Evolutionary conservation across 2,797 vertebrate genomes (phyloP), one percentile per base, ranked within the genome.

Genomic region (Arctocebus calabarensis): DNA sequence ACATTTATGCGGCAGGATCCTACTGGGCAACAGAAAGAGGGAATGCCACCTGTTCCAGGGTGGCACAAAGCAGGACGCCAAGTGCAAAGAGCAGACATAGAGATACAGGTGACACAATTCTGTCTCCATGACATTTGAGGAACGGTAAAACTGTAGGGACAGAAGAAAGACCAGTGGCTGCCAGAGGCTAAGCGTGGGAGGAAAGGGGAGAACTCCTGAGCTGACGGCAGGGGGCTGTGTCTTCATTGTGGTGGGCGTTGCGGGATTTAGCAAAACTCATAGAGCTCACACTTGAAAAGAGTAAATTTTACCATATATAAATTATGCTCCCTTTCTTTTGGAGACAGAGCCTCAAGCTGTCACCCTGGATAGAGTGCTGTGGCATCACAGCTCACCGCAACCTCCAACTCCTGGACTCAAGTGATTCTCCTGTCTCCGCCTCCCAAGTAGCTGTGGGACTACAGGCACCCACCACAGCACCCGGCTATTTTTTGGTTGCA

Each of bases 91-190:
- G 68, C 23, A 7, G 71, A 20, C 6, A 0, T 0, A 0, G 29
- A 29, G 40, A 4, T 0, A 0, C 0, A 2, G 1, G 7, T 7
- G 70, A 11, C 1, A 0, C 0, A 25, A 0, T 16, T 37, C 25
- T 2, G 2, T 32, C 55, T 10, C 0, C 0, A 0, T 22, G 77
- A 17, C 45, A 6, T 57, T 73, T 5, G 22, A 84, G 83, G 40
- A 52, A 37, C 77, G 59, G 48, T n/a, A 22, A 11, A 29, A 7
- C 22, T 34, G 0, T 10, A 37, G 62, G 19, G 43, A 12, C 48
- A 12, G 66, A 37, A 3, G 40, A 40, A 17, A 37, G 13, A 34
- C 0, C 3, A 0, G 8, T 9, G 20, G 34, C 7, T 19, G n/a
- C 43, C 27, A 27, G 55, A 29, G 32, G 23, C 40, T 1, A 8